Conservation (phyloP, 2,113 vertebrate species). For the Cyanoliseus patagonus region DNA sequence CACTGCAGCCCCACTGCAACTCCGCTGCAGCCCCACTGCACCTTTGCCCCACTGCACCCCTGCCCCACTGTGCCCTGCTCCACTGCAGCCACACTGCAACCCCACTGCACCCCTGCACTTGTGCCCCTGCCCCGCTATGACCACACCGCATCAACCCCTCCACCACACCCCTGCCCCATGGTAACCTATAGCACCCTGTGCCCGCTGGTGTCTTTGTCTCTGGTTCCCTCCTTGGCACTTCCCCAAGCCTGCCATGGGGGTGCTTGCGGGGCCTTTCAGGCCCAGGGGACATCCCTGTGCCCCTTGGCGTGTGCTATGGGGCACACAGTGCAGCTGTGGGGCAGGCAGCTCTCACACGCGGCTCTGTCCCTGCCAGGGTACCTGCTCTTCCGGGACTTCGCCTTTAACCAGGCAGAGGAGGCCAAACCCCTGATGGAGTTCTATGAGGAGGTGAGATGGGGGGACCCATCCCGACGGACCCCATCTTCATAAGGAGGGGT, state of each 20-base stretch:
- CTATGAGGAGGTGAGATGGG: constrained; percentile 74
- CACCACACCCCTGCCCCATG: fast-evolving
- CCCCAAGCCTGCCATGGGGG: not conserved
- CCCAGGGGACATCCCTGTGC: not conserved
- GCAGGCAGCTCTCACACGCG: fast-evolving
- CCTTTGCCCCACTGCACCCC: too few species aligned
- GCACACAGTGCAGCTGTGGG: not conserved
- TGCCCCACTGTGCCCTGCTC: too few species aligned
- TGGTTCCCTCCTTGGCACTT: not conserved
- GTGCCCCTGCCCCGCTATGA: not conserved
- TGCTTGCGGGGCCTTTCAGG: not conserved
- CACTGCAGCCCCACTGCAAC: too few species aligned
- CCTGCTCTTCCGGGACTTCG: constrained; percentile 78
- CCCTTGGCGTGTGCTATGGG: not conserved
- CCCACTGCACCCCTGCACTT: too few species aligned
- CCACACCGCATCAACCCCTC: not conserved
- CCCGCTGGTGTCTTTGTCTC: not conserved
- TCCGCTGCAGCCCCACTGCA: too few species aligned
- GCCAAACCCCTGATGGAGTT: constrained; percentile 79
- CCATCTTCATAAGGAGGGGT: fast-evolving
- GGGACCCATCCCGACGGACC: not conserved
- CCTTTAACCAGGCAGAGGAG: constrained; percentile 76
- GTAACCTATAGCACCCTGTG: fast-evolving
- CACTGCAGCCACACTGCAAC: too few species aligned
- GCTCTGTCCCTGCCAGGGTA: constrained; percentile 61